Evolutionary conservation across 2,888 invertebrate genomes (phyloP).

Genomic region (Sminthurinus aureus): DNA sequence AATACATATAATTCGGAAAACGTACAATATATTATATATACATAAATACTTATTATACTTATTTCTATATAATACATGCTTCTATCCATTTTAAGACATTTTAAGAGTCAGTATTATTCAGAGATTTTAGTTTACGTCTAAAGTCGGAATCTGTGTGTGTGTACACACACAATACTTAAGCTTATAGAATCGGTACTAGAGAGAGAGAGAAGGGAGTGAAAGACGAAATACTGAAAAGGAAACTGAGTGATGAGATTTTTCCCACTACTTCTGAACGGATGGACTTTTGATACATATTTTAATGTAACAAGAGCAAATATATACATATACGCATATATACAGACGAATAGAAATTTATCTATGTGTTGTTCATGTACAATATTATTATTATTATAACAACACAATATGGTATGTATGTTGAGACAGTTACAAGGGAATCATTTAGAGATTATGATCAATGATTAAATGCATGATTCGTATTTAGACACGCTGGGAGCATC

Average conservation of each 20-base stretch:
- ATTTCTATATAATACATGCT: not conserved
- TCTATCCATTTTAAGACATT: no score
- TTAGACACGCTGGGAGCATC: slow-evolving; percentile 40
- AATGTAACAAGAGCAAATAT: no score
- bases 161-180: not conserved
- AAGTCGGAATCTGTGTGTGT: not conserved
- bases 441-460: slow-evolving; percentile 40
- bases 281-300: not conserved
- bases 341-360: not conserved
- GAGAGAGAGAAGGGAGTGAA: not conserved
- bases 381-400: not conserved
- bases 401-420: not conserved
- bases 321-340: no score
- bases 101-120: not conserved
- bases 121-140: not conserved
- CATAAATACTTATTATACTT: not conserved
- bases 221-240: not conserved
- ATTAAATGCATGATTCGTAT: slow-evolving; percentile 44
- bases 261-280: not conserved
- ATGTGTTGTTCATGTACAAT: not conserved
- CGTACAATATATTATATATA: not conserved
- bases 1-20: no score
- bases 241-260: not conserved
- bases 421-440: slow-evolving; percentile 6
- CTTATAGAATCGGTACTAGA: not conserved